phyloP scores from a whole-genome alignment of 2,888 invertebrate species.

The Brassicogethes aeneus region DNA sequence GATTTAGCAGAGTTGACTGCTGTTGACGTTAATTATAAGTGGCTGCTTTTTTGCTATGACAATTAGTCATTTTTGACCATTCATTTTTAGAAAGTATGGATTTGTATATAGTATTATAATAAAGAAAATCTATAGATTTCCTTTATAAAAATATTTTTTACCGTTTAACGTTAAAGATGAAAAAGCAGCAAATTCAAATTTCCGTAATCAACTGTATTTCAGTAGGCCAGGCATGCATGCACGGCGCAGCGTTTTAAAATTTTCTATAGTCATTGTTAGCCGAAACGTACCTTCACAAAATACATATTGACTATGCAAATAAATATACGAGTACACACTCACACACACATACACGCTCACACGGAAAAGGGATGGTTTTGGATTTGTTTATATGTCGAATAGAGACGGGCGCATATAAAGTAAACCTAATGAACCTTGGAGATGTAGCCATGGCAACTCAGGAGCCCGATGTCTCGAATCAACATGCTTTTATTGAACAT shows the following conservation, averaged over 20 bases:
- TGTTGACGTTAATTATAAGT: too few species aligned
- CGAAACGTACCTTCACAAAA: neutral
- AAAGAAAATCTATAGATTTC: too few species aligned
- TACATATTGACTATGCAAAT: conserved; percentile 6
- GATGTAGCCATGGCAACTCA: conserved; percentile 25
- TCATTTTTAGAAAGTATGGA: too few species aligned
- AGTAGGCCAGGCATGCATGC: neutral
- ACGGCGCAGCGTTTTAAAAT: neutral
- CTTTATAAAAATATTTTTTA: too few species aligned
- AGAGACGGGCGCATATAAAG: conserved; percentile 1
- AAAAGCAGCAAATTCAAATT: too few species aligned
- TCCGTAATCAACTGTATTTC: neutral
- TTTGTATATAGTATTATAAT: too few species aligned
- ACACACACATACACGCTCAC: too few species aligned
- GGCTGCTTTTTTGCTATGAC: too few species aligned
- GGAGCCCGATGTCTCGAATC: conserved; percentile 28
- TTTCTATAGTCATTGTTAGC: conserved; percentile 4
- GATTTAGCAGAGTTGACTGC: too few species aligned
- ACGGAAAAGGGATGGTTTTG: conserved; percentile 2
- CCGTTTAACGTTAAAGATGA: too few species aligned
- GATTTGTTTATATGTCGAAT: neutral
- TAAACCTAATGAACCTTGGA: conserved; percentile 14
- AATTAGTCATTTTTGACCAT: too few species aligned
- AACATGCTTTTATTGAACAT: conserved; percentile 30
- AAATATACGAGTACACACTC: too few species aligned